Evolutionary conservation across 2,113 vertebrate genomes (phyloP), one percentile per base, ranked within the genome.

Genomic region (Saguinus imperator): DNA sequence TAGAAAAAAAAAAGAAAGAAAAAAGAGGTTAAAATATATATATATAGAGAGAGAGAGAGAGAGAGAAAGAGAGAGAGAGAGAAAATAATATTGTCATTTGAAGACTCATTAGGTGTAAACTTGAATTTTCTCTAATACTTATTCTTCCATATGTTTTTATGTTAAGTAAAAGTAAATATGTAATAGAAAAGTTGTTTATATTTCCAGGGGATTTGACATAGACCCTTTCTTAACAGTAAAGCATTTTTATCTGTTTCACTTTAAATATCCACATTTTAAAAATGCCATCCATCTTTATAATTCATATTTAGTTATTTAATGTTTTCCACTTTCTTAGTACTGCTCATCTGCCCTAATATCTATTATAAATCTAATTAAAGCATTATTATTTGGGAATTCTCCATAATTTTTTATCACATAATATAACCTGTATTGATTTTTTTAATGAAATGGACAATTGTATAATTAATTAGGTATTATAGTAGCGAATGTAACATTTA

Each of bases 141-240:
- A 55, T 16, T 79, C 12, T 93, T 83, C 45, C 37, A 17, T 77
- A 2, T 77, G 66, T 92, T 86, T 90, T 91, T 70, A 61, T 88
- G 43, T 91, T 61, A 95, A 73, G 23, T 90, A 91, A 95, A 87
- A 35, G 84, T 61, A 87, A 73, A 88, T 89, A 81, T 14, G 50
- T 83, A 68, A n/a, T 66, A 48, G 21, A 80, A 91, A 83, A 97
- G 6, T 45, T 87, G 27, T 55, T 86, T 95, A 52, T 80, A 10
- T 92, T 90, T 94, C 50, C 68, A 95, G 57, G 11, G 25, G 3
- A 70, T 70, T 94, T 80, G 87, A 21, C 18, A 75, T 75, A 95
- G n/a, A 76, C 10, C 21, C 35, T 91, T 95, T 92, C 70, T 92
- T 91, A 82, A 95, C 8, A 95, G 55, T 91, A 95, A 95, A 90